Base-by-base conservation (phyloP, 2,888 invertebrate species). In the Heliconius sara region DNA sequence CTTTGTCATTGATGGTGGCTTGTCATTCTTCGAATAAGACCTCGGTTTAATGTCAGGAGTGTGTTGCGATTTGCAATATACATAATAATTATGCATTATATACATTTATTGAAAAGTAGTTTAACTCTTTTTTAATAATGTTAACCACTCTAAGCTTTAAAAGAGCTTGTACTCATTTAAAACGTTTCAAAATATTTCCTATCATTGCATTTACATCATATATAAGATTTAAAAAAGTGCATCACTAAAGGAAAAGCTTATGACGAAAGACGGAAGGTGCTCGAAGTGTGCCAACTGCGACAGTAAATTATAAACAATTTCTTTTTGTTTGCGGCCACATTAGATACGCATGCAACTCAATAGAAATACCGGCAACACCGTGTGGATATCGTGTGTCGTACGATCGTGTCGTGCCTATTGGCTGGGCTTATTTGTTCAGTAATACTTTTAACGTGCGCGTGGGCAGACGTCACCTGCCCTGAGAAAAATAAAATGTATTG, bases 401-500 rank as follows among this genome's bases (percentile, higher is more conserved):
- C 70, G 79, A 78, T 80, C 74, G 76, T 79, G 73, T 80, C 75
- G 67, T 72, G 68, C 68, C 67, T 60, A 60, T n/a, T 9, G 67
- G 68, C 39, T 43, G n/a, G 13, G 16, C 7, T 25, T 70, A n/a
- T 80, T 25, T 70, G 13, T 80, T 91, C 89, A 94, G 94, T 93
- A 87, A 84, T 84, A 87, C 88, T 87, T 87, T 84, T 86, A 81
- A 84, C 85, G 88, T 86, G 90, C 89, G 88, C 88, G 86, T 82
- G 87, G 84, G 85, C 83, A 81, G 86, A 89, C 91, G 91, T 87
- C 81, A 83, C 80, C 79, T 67, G 80, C 27, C 63, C 57, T n/a
- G 22, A 79, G 74, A 22, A 79, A 57, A 19, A 52, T 22, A 79
- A 73, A 39, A 71, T 66, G 66, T 74, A 39, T 79, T 75, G 75